Evolutionary conservation across 1,140 invertebrate species (phyloP), one percentile per base, ranked within the genome.

Genomic region (Diplogasteroides magnus): DNA sequence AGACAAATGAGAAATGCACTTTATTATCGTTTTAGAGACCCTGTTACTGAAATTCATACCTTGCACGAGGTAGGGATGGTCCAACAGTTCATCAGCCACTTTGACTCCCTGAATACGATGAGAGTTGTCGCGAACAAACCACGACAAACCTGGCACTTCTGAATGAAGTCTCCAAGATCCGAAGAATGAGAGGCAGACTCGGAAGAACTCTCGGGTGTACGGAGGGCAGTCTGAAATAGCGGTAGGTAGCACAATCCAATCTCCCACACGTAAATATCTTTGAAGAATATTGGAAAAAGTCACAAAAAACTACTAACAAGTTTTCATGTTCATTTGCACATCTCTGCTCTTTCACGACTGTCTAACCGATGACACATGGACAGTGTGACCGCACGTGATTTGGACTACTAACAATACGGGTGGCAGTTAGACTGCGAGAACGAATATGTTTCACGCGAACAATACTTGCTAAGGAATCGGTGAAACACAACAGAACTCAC

Each of bases 41-140:
- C n/a, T 67, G 13, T 69, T 23, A 71, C 14, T 14, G 66, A 14
- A 6, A 73, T 67, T 14, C 23, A 68, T 64, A 69, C 68, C 69
- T n/a, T 69, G 68, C 11, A 72, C 27, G 1, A 69, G 68, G 31
- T 72, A 69, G 27, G 25, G 27, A 28, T 69, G 68, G 23, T 69
- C 68, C 3, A 55, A 25, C 23, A 69, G 6, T 11, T 69, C 31
- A 6, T 69, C 68, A 11, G 69, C 66, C 11, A 32, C 57, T 26
- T 32, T 69, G 3, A 23, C 67, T n/a, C n/a, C n/a, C n/a, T n/a
- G n/a, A n/a, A n/a, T n/a, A n/a, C n/a, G n/a, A n/a, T n/a, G n/a
- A n/a, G n/a, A n/a, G n/a, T n/a, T n/a, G n/a, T n/a, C n/a, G n/a
- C n/a, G n/a, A n/a, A n/a, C n/a, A n/a, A n/a, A n/a, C n/a, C n/a